These are phyloP conservation scores for Diplolepis rosae DNA, from an alignment of 2,888 invertebrate species.

Conservation along the genomic window DNA sequence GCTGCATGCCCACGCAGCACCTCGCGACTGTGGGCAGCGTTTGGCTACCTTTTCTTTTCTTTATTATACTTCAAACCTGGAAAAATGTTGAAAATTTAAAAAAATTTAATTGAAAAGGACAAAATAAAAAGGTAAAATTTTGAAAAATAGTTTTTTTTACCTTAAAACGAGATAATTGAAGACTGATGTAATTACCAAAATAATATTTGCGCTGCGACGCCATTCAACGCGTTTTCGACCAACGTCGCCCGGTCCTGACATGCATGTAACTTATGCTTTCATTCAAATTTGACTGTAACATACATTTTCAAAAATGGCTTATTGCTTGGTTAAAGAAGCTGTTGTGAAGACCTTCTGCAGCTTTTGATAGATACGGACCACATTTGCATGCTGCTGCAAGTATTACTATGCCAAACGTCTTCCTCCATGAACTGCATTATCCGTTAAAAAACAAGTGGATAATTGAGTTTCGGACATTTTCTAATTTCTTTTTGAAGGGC, in stretches of 20 bases:
- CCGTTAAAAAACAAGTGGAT: slow-evolving; percentile 67
- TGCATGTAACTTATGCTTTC: slow-evolving; percentile 70
- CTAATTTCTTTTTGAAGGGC: slow-evolving; percentile 57
- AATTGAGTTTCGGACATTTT: slow-evolving; percentile 61
- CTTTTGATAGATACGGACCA: slow-evolving; percentile 49
- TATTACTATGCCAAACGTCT: slow-evolving; percentile 53
- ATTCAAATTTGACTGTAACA: slow-evolving; percentile 54
- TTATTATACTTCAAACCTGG: slow-evolving; percentile 46
- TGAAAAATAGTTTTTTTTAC: not conserved
- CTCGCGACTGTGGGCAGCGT: slow-evolving; percentile 73
- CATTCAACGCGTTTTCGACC: slow-evolving; percentile 74
- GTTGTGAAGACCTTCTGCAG: slow-evolving; percentile 35
- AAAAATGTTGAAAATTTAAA: slow-evolving; percentile 16
- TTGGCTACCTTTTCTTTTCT: slow-evolving; percentile 69
- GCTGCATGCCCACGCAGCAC: slow-evolving; percentile 74
- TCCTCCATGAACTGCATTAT: slow-evolving; percentile 61
- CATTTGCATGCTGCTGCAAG: slow-evolving; percentile 50
- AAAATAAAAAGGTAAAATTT: not conserved
- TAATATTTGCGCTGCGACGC: slow-evolving; percentile 71
- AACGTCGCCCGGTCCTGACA: slow-evolving; percentile 73
- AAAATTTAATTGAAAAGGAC: not conserved
- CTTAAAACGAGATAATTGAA: slow-evolving; percentile 6
- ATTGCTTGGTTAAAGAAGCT: slow-evolving; percentile 48
- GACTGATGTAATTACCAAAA: slow-evolving; percentile 36
- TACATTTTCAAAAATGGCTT: slow-evolving; percentile 45